Evolutionary conservation across 2,113 vertebrate species (phyloP), one percentile per base, ranked within the genome.

Genomic region (Crotalus tigris): DNA sequence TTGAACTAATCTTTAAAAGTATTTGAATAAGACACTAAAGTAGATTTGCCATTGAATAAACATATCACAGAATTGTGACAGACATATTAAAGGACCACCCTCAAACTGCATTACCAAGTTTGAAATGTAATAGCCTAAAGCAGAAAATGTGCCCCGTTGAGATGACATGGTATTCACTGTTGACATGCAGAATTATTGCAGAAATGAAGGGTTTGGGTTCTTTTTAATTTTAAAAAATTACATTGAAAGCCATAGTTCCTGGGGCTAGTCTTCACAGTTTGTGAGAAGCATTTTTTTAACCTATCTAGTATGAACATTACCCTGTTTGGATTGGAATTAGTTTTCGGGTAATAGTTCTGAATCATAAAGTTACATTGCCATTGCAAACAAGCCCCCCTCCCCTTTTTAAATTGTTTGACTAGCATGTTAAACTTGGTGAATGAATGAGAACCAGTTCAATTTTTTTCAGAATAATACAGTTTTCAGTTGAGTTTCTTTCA

Each of bases 401-500:
- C 94, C 97, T 94, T 94, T 95, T 95, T 97, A 97, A 96, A 90
- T 87, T 96, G 94, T 97, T 97, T 96, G 97, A 95, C 96, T 97
- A 93, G 93, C 96, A 93, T 97, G 97, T 97, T 97, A 97, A 95
- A 96, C 91, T 92, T 97, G 97, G 97, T 97, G 94, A 97, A 97
- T 97, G 96, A 97, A 94, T 97, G 94, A 95, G 96, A 97, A 96
- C 95, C 55, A 96, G 95, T 97, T 97, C 97, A 97, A 97, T 97
- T 96, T 96, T 97, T 98, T 97, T 96, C 96, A 97, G 97, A 97
- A 95, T 96, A 97, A 94, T 96, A 98, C 95, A 97, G 97, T 97
- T 96, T 96, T 90, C 96, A 97, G 95, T 95, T 96, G 93, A 95
- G 93, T 94, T 95, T 96, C 94, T 96, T 97, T 95, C 96, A 95